These are phyloP conservation scores for Colistium nudipinnis DNA, from an alignment of 2,113 vertebrate genomes.

Conservation along the genomic window DNA sequence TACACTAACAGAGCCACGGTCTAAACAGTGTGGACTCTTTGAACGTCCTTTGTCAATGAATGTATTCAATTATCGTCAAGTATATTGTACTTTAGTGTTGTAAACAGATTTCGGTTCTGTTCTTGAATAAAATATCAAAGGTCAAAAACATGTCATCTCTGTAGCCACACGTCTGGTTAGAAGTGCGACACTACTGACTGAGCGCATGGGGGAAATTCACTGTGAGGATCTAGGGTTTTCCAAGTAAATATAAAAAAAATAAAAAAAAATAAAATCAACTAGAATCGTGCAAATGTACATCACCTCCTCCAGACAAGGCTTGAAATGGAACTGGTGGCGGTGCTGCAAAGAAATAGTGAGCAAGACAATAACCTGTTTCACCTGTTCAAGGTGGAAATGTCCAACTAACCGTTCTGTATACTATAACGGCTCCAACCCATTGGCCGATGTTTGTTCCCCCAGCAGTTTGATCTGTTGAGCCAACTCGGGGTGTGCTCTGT, in stretches of 20 bases:
- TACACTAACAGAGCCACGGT: slow-evolving; percentile 10
- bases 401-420: too few species aligned
- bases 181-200: slow-evolving; percentile 71
- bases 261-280: too few species aligned
- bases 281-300: slow-evolving; percentile 14
- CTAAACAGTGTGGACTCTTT: not conserved
- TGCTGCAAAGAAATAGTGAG: not conserved
- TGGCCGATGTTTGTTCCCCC: too few species aligned
- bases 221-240: slow-evolving; percentile 57
- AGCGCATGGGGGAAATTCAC: slow-evolving; percentile 54
- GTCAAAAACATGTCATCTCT: not conserved
- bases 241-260: slow-evolving; percentile 21
- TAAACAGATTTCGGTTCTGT: not conserved
- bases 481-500: too few species aligned
- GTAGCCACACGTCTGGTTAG: slow-evolving; percentile 55
- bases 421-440: too few species aligned
- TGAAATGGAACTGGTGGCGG: not conserved
- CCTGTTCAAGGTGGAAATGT: too few species aligned
- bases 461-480: too few species aligned
- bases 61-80: not conserved
- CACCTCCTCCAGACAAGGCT: not conserved
- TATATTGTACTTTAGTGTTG: not conserved
- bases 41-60: slow-evolving; percentile 2
- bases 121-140: not conserved
- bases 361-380: not conserved